These are phyloP conservation scores for Gobio gobio DNA, from an alignment of 2,113 vertebrate species.

Conservation along the genomic window DNA sequence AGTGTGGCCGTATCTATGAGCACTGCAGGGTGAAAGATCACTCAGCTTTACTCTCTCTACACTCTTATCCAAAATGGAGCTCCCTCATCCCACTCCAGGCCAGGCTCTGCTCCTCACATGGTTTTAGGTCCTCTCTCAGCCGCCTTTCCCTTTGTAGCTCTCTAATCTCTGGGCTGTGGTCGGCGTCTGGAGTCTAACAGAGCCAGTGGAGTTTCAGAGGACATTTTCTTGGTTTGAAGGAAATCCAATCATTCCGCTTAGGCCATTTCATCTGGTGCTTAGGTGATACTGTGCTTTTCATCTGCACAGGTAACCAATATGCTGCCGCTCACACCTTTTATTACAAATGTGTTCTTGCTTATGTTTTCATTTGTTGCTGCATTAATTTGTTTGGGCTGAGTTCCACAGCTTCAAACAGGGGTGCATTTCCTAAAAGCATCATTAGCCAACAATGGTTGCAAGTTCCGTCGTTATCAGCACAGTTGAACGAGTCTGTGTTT, in stretches of 20 bases:
- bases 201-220: background rate
- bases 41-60: constrained; percentile 21
- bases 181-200: constrained; percentile 17
- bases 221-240: constrained; percentile 20
- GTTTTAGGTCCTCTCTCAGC: background rate
- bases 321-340: background rate
- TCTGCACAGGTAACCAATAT: background rate
- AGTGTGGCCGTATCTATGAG: background rate
- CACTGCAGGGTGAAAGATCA: background rate
- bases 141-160: constrained; percentile 8
- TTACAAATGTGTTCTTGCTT: background rate
- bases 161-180: constrained; percentile 13
- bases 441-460: too few relatives aligned
- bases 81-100: constrained; percentile 32
- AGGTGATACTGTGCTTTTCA: background rate
- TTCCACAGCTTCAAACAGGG: background rate
- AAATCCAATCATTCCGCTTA: constrained; percentile 3
- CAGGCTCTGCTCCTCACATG: constrained; percentile 5
- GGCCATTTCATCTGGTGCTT: constrained; percentile 9
- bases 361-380: background rate
- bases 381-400: background rate
- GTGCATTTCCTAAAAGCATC: too few relatives aligned
- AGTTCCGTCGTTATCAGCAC: too few relatives aligned
- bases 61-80: background rate
- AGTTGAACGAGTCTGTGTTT: too few relatives aligned